Evolutionary conservation across 2,888 invertebrate species (phyloP).

Genomic region (Chloroclystis v-ata): DNA sequence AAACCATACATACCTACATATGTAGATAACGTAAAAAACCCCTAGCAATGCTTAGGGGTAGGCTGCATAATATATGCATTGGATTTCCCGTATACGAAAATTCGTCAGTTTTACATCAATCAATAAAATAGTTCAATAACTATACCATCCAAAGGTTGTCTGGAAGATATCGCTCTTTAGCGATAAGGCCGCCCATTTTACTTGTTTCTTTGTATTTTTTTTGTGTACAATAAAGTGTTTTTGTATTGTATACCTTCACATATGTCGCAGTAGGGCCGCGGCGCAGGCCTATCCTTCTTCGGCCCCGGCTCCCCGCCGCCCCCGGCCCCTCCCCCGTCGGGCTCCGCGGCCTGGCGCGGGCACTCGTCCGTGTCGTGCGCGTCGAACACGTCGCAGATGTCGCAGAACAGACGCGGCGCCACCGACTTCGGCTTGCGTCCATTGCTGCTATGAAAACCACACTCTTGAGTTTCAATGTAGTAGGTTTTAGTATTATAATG

Average conservation of each 20-base stretch:
- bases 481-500: neutral
- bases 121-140: too few species aligned
- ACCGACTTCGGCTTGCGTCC: slow-evolving; percentile 70
- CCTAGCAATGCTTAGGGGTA: too few species aligned
- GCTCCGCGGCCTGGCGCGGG: slow-evolving; percentile 86
- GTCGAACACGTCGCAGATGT: slow-evolving; percentile 98
- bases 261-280: slow-evolving; percentile 92
- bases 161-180: too few species aligned
- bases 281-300: slow-evolving; percentile 47
- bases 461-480: slow-evolving; percentile 3
- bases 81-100: too few species aligned
- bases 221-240: neutral
- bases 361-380: slow-evolving; percentile 98
- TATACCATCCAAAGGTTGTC: too few species aligned
- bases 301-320: slow-evolving; percentile 51
- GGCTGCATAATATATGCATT: too few species aligned
- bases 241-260: slow-evolving; percentile 85
- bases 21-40: too few species aligned
- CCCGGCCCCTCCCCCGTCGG: too few species aligned
- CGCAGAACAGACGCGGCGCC: slow-evolving; percentile 94
- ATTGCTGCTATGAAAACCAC: slow-evolving; percentile 50
- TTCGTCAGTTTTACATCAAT: too few species aligned
- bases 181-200: too few species aligned
- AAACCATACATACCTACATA: too few species aligned
- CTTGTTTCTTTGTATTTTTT: neutral